Conservation (phyloP, 1,140 invertebrate species). For the Protaetia brevitarsis region DNA sequence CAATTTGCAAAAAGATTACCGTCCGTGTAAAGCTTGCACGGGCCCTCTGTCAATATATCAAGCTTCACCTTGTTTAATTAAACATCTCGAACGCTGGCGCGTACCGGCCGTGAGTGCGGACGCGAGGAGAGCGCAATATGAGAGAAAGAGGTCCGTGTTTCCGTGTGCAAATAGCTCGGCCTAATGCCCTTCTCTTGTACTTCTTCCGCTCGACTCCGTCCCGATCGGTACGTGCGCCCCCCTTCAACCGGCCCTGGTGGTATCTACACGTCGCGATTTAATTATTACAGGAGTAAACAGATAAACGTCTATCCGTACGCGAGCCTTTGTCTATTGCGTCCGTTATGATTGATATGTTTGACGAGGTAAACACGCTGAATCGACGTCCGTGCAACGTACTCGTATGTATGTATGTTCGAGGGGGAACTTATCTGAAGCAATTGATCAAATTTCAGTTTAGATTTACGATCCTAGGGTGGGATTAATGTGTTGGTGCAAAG, state of each 20-base stretch:
- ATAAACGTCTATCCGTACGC: background rate
- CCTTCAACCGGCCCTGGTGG: background rate
- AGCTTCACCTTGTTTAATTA: conserved; percentile 27
- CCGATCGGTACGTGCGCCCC: background rate
- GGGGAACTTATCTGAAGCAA: background rate
- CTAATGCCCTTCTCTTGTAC: conserved; percentile 29
- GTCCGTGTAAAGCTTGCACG: conserved; percentile 9
- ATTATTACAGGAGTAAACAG: conserved; percentile 7
- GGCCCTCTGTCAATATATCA: conserved; percentile 27
- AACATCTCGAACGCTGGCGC: conserved; percentile 18
- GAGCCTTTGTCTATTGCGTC: background rate
- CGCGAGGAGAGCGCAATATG: background rate
- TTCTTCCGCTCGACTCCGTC: conserved; percentile 25
- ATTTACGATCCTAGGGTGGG: too few species aligned
- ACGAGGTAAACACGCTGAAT: background rate
- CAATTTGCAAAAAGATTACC: conserved; percentile 18
- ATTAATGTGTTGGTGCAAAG: too few species aligned
- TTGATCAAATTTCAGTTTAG: background rate
- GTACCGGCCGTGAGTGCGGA: background rate
- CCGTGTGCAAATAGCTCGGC: conserved; percentile 20
- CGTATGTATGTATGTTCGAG: background rate
- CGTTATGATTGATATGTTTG: background rate
- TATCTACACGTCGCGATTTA: background rate
- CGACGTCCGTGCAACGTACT: background rate
- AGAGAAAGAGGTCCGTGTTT: conserved; percentile 21